Evolutionary conservation across 2,113 vertebrate genomes (phyloP).

Genomic region (Morone chrysops): DNA sequence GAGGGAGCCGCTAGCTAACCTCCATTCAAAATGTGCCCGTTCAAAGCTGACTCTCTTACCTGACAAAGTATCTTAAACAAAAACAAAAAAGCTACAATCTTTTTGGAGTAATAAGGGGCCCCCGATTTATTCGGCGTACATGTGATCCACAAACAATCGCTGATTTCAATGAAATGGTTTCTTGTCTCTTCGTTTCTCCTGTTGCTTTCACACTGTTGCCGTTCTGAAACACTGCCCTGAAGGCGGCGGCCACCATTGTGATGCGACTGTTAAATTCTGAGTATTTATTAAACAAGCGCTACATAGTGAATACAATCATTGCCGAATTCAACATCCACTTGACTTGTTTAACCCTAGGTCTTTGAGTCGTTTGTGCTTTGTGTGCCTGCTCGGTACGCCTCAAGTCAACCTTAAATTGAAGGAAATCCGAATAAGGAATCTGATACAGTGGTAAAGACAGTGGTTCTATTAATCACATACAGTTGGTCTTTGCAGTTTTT

Average conservation of each 20-base stretch:
- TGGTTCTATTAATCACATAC: neutral
- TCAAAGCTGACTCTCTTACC: neutral
- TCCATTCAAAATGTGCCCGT: neutral
- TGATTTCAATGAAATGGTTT: neutral
- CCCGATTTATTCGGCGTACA: neutral
- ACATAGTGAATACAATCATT: fast-evolving
- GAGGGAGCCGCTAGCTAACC: neutral
- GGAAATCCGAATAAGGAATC: neutral
- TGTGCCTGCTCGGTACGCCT: fast-evolving
- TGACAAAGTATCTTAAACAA: fast-evolving
- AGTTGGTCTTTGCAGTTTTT: neutral
- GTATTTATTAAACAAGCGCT: neutral
- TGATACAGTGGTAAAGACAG: neutral
- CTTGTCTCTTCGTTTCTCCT: neutral
- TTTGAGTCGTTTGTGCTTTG: fast-evolving
- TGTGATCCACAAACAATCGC: neutral
- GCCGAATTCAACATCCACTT: neutral
- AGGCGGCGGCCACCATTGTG: neutral
- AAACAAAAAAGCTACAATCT: fast-evolving
- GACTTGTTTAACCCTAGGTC: fast-evolving
- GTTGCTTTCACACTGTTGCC: neutral
- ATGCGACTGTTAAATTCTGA: neutral
- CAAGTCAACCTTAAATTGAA: neutral
- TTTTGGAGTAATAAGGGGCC: fast-evolving
- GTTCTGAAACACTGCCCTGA: neutral